Evolutionary conservation across 2,888 invertebrate species (phyloP), one percentile per base, ranked within the genome.

Genomic region (Drosophila prolongata): DNA sequence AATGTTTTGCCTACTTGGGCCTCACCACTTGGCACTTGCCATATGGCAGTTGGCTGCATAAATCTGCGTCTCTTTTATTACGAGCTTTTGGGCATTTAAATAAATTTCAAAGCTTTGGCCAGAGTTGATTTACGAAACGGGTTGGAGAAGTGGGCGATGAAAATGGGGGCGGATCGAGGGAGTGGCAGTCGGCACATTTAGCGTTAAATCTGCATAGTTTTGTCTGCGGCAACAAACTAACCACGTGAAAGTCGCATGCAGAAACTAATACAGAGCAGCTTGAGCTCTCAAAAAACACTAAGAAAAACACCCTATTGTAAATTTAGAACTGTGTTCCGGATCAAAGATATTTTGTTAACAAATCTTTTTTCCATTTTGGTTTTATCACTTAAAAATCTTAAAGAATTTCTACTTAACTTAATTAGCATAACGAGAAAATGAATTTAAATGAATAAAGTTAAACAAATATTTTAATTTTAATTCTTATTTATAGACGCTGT

Each of bases 61-160:
- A 85, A 87, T 85, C 85, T 85, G 74, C 64, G 71, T 56, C 76
- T 61, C 82, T 69, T 82, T 87, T 77, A 81, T 85, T 78, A 84
- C 82, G 77, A 80, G 87, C 87, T 85, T 85, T 66, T 73, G 80
- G 85, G 85, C 85, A 87, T 85, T 85, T 85, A 85, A 82, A 85
- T 85, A 85, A 87, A 85, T 85, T 87, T 87, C 79, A 82, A 82
- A 87, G 84, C 75, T 71, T 76, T 76, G 71, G 57, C 67, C 73
- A 60, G 65, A 72, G 67, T 82, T 85, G 85, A 87, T 87, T 84
- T 87, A 81, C 79, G 56, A 66, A 74, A 53, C 14, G 14, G 19
- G 40, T 38, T 6, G 24, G 0, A 13, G 1, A 27, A 16, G 14
- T 13, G 44, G 27, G 27, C 13, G 35, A 14, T 35, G 52, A 13